phyloP scores from a whole-genome alignment of 2,113 vertebrate species.

The Cinclus cinclus region DNA sequence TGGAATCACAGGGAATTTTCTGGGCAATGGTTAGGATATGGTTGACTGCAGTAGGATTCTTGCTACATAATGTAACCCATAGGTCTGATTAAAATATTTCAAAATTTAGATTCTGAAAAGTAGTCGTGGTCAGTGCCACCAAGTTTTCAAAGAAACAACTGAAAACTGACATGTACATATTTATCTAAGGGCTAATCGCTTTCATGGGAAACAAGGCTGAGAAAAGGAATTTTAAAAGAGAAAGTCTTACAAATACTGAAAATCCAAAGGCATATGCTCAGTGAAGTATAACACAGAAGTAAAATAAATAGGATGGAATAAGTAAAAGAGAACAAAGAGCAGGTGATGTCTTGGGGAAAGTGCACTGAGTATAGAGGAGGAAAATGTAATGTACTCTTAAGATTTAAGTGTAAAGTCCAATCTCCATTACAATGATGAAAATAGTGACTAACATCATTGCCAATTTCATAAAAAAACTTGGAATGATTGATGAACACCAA shows the following conservation, averaged over 20 bases:
- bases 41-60: neutral
- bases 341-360: neutral
- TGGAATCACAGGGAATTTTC: neutral
- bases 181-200: neutral
- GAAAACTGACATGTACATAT: neutral
- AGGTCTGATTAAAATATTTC: neutral
- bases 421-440: neutral
- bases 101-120: neutral
- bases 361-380: neutral
- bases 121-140: neutral
- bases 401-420: neutral
- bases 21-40: neutral
- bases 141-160: neutral
- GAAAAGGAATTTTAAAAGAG: neutral
- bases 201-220: neutral
- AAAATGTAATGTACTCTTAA: neutral
- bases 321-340: neutral
- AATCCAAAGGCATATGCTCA: neutral
- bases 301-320: neutral
- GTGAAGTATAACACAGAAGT: neutral
- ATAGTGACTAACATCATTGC: neutral
- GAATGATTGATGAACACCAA: neutral
- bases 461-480: neutral
- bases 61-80: neutral
- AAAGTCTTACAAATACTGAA: neutral